These are phyloP conservation scores for Montipora foliosa DNA, from an alignment of 64 coral and sea anemone species.

Conservation along the genomic window DNA sequence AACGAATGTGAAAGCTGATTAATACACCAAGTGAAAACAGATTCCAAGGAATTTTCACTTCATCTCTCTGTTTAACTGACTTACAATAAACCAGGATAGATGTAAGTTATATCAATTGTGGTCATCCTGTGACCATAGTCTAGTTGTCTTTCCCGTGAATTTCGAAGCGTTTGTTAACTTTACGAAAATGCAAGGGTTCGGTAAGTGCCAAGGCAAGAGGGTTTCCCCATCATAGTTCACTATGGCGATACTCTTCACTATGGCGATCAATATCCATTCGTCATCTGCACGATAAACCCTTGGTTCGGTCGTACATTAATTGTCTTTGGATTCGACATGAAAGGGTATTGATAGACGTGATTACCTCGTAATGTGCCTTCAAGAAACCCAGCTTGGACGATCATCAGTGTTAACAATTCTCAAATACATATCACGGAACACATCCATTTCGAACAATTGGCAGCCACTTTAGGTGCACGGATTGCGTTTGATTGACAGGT, in stretches of 20 bases:
- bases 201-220: neutral
- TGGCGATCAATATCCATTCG: neutral
- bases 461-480: slow-evolving; percentile 5
- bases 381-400: neutral
- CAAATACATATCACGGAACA: neutral
- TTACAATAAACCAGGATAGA: neutral
- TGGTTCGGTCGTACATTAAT: neutral
- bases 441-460: neutral
- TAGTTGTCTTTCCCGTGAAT: neutral
- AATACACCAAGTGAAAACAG: neutral
- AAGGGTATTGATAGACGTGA: neutral
- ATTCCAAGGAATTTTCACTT: neutral
- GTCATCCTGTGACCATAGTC: neutral
- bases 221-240: neutral
- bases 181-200: neutral
- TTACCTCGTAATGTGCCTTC: neutral
- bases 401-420: neutral
- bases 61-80: neutral
- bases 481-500: slow-evolving; percentile 31
- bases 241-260: neutral
- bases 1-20: neutral
- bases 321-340: neutral
- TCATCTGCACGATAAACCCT: neutral
- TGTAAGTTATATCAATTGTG: no score
- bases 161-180: no score